phyloP scores from a whole-genome alignment of 2,888 invertebrate species.

The Craniophora ligustri region DNA sequence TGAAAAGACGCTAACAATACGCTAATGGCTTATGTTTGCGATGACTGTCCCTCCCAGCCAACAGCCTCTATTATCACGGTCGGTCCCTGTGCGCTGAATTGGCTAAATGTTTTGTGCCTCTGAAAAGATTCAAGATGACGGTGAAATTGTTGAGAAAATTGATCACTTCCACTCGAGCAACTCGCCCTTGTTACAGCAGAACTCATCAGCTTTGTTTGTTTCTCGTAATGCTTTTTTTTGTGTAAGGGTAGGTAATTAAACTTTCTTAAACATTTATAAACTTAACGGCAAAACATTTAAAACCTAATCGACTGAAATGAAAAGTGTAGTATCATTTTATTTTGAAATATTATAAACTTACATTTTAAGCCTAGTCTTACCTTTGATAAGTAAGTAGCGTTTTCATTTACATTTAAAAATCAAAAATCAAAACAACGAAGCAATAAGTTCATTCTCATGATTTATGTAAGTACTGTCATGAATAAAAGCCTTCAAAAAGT shows the following conservation, averaged over 20 bases:
- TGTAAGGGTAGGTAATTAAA: conserved; percentile 11
- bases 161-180: conserved; percentile 84
- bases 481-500: conserved; percentile 58
- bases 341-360: too few species aligned
- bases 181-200: conserved; percentile 71
- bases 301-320: too few species aligned
- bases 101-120: conserved; percentile 86
- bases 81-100: conserved; percentile 84
- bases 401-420: too few species aligned
- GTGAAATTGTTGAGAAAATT: conserved; percentile 87
- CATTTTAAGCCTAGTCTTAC: too few species aligned
- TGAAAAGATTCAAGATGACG: conserved; percentile 86
- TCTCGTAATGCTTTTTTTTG: conserved; percentile 30
- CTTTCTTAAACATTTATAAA: too few species aligned
- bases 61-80: conserved; percentile 83
- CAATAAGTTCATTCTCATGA: too few species aligned
- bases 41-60: conserved; percentile 82
- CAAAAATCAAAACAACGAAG: too few species aligned
- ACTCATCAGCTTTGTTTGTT: conserved; percentile 62
- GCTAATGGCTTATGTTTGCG: conserved; percentile 86
- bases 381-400: too few species aligned
- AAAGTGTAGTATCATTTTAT: too few species aligned
- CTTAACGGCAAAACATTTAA: too few species aligned
- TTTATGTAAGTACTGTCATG: too few species aligned
- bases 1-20: conserved; percentile 83